A percentile compares a stretch with the other conserved stretches of the same genome.
These are phyloP conservation scores for Arnoldichthys spilopterus DNA, from an alignment of 2,797 vertebrate genomes.

Conservation along the genomic window DNA sequence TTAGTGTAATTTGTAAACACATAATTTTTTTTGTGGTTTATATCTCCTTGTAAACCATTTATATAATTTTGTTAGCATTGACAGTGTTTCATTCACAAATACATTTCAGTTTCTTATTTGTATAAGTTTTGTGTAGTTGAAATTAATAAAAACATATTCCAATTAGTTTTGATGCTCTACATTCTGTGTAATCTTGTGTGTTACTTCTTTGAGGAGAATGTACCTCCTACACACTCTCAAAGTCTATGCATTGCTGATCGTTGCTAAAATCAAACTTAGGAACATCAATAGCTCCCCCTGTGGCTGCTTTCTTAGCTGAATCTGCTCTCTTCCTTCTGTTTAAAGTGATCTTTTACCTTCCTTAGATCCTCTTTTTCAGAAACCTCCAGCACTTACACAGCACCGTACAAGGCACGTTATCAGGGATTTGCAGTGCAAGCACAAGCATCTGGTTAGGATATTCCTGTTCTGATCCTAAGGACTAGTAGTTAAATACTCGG, in stretches of 20 bases:
- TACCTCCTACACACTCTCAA: constrained; percentile 22
- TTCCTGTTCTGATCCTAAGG: background rate
- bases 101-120: too few species aligned
- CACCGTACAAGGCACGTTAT: constrained; percentile 12
- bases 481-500: background rate
- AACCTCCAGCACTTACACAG: constrained; percentile 21
- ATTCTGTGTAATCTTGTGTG: too few species aligned
- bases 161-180: too few species aligned
- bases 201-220: constrained; percentile 2
- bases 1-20: too few species aligned
- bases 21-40: too few species aligned
- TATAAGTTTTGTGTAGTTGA: too few species aligned
- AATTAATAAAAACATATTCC: too few species aligned
- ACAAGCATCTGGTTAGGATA: background rate
- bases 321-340: constrained; percentile 34
- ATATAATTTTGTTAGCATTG: too few species aligned
- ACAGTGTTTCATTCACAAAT: too few species aligned
- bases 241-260: constrained; percentile 25
- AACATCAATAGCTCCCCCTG: constrained; percentile 72
- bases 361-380: constrained; percentile 6
- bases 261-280: constrained; percentile 56
- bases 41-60: too few species aligned
- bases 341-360: constrained; percentile 7
- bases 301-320: constrained; percentile 62
- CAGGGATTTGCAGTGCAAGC: constrained; percentile 28